A percentile compares a stretch with the other conserved stretches of the same genome.
Conservation (phyloP, 1,140 invertebrate species). For the Drosophila orena region DNA sequence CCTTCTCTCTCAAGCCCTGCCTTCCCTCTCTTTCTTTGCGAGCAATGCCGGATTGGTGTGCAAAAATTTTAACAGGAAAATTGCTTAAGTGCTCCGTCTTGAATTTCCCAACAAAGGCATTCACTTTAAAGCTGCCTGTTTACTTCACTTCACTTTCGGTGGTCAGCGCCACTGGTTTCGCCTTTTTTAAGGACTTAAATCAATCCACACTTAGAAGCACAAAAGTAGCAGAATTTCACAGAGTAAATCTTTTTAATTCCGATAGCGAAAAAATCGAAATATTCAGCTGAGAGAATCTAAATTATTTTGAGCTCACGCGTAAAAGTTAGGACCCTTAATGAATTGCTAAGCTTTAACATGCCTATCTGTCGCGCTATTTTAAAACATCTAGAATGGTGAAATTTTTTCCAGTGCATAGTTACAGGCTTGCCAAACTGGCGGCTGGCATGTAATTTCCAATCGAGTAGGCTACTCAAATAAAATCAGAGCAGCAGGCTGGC, state of each 20-base stretch:
- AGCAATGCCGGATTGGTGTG: conserved; percentile 12
- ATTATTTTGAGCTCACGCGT: too few species aligned
- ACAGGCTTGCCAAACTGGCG: background rate
- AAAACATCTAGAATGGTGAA: background rate
- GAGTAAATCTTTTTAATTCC: too few species aligned
- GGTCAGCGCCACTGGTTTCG: background rate
- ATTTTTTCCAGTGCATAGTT: background rate
- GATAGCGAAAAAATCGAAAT: too few species aligned
- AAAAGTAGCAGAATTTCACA: background rate
- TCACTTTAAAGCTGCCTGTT: conserved; percentile 24
- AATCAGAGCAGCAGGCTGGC: conserved; percentile 16
- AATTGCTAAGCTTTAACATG: background rate
- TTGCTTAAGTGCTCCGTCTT: conserved; percentile 69
- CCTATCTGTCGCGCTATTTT: background rate
- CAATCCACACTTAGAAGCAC: background rate
- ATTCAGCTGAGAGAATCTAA: too few species aligned
- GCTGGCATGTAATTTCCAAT: conserved; percentile 7
- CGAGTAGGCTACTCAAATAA: background rate
- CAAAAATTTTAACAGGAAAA: conserved; percentile 75
- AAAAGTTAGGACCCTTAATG: too few species aligned
- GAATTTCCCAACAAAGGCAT: conserved; percentile 35
- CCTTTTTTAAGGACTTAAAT: background rate
- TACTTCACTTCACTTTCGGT: conserved; percentile 23
- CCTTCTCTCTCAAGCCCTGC: background rate
- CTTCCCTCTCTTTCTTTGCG: background rate